Percentiles rank a stretch among this genome's conserved stretches.
Conservation (phyloP, 2,888 invertebrate species). For the Metacarcinus magister region DNA sequence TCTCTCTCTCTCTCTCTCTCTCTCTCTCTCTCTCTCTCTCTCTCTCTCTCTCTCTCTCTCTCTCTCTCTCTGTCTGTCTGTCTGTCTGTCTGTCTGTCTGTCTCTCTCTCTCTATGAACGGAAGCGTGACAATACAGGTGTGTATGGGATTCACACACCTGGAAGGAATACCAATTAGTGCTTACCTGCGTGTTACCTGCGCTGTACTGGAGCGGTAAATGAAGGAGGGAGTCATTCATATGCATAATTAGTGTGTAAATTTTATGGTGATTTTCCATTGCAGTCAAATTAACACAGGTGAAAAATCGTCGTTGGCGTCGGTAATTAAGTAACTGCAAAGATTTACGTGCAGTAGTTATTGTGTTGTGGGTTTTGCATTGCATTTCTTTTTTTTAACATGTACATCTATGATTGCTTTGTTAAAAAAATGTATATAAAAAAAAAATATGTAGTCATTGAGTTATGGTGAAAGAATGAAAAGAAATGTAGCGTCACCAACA, state of each 20-base stretch:
- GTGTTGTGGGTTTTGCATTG: not conserved
- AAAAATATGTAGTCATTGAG: too few relatives aligned
- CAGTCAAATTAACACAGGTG: constrained; percentile 19
- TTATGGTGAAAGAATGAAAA: not conserved
- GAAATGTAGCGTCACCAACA: not conserved
- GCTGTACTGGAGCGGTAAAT: constrained; percentile 35
- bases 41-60: constrained; percentile 19
- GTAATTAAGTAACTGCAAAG: constrained; percentile 19
- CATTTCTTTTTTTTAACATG: not conserved
- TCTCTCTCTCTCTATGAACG: not conserved
- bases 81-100: constrained; percentile 6
- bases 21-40: not conserved
- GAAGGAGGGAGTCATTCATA: not conserved
- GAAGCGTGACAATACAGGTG: constrained; percentile 44
- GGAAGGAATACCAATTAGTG: not conserved
- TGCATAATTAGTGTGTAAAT: constrained; percentile 37
- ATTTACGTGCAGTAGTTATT: not conserved
- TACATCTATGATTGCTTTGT: not conserved
- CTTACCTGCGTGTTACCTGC: not conserved
- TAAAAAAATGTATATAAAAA: too few relatives aligned
- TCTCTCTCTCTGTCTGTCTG: constrained; percentile 4
- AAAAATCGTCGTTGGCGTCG: not conserved
- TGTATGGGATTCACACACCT: not conserved
- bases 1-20: not conserved
- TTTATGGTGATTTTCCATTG: not conserved